Base-by-base conservation (phyloP, 2,888 invertebrate species). In the Rhorus exstirpatorius region DNA sequence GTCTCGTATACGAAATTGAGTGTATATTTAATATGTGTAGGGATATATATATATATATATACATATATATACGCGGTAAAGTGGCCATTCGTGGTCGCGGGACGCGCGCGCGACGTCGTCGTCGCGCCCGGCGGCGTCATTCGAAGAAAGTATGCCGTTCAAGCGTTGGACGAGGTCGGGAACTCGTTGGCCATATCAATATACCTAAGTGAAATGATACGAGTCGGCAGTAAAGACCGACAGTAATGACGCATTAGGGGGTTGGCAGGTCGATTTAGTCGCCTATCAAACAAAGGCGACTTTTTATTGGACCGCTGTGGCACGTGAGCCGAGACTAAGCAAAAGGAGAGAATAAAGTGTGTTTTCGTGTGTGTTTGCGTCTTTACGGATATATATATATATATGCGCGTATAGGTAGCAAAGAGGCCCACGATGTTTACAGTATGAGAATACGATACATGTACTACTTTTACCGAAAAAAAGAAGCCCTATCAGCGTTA, bases 191-290 rank as follows among this genome's bases (percentile, higher is more conserved):
- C 92, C 92, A 92, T 93, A 93, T 93, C 93, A 93, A 93, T 93
- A 93, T 93, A 93, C 92, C 92, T 93, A 93, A 93, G 93, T 93
- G 92, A 93, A 93, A 93, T 93, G 93, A 93, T 92, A 93, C 92
- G 92, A 92, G 93, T 88, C 90, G 85, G 89, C 89, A 92, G 92
- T 93, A 93, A 92, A 87, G 85, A 89, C 89, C 91, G 93, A 93
- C 93, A 92, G 93, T 93, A 93, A 93, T 93, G 93, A 93, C 92
- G 93, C 93, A 93, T 93, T 93, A 93, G 92, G 91, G 92, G 92
- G 92, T 91, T 91, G 91, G 90, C 90, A 90, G 90, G 88, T 90
- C 92, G 93, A 92, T 93, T 92, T 92, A 93, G 92, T 85, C 88
- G 90, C 89, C 92, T 91, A 93, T 93, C 93, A 92, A 92, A 92